These are phyloP conservation scores for Elgaria multicarinata DNA, from an alignment of 2,113 vertebrate species.

Conservation along the genomic window DNA sequence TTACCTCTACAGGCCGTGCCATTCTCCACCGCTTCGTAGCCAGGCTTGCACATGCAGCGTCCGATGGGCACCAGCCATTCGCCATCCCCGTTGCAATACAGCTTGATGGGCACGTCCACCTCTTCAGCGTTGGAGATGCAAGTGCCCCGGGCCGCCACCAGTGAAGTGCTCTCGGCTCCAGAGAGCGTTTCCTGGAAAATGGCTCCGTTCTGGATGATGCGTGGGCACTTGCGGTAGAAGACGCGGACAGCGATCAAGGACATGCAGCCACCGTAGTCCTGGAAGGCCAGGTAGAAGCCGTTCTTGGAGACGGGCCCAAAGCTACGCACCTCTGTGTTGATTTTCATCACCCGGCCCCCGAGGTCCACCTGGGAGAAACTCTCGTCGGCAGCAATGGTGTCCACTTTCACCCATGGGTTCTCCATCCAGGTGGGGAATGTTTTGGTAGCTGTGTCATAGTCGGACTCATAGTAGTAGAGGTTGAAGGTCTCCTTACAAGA, in stretches of 20 bases:
- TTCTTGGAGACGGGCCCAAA: conserved; percentile 92
- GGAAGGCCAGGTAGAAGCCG: conserved; percentile 96
- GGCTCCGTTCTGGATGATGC: conserved; percentile 88
- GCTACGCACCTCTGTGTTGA: conserved; percentile 94
- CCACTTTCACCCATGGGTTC: conserved; percentile 96
- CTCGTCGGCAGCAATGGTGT: conserved; percentile 95
- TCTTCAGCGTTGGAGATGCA: conserved; percentile 93
- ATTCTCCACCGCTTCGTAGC: conserved; percentile 88
- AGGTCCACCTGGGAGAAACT: conserved; percentile 97
- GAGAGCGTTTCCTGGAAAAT: conserved; percentile 94
- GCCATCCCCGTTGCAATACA: conserved; percentile 95
- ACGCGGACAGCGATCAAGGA: conserved; percentile 93
- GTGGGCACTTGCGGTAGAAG: conserved; percentile 94
- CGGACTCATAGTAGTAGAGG: conserved; percentile 92
- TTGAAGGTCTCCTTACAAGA: conserved; percentile 99
- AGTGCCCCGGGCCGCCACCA: conserved; percentile 91
- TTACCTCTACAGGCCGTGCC: conserved; percentile 92
- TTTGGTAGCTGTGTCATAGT: conserved; percentile 87
- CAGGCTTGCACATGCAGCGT: conserved; percentile 92
- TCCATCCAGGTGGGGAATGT: conserved; percentile 94
- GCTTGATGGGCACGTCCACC: conserved; percentile 95
- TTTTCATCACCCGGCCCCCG: conserved; percentile 94
- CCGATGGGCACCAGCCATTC: conserved; percentile 98
- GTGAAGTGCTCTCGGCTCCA: conserved; percentile 93
- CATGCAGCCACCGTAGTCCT: conserved; percentile 98